These are phyloP conservation scores for Cnemophilus loriae DNA, from an alignment of 2,113 vertebrate genomes.

Conservation along the genomic window DNA sequence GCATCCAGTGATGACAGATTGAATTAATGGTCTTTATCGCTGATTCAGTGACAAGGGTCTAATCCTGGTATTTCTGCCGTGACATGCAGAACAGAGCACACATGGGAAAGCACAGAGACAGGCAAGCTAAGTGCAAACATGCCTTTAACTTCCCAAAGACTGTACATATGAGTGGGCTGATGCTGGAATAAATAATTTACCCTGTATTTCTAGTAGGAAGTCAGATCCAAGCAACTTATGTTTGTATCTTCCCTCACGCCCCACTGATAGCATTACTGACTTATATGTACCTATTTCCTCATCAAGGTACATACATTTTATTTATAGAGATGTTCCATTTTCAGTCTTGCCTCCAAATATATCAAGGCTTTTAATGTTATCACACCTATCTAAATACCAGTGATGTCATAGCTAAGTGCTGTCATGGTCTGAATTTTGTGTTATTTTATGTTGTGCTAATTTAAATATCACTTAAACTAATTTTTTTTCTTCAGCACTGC, in stretches of 20 bases:
- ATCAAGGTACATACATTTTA: not conserved
- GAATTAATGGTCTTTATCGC: slow-evolving; percentile 3
- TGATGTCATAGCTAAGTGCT: not conserved
- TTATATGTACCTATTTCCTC: not conserved
- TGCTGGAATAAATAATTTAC: not conserved
- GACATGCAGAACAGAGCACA: not conserved
- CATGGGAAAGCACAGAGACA: not conserved
- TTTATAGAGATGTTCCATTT: not conserved
- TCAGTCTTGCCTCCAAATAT: not conserved
- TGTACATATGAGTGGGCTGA: not conserved
- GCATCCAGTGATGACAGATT: slow-evolving; percentile 1
- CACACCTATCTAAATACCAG: not conserved
- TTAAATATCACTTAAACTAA: not conserved
- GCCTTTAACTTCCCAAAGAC: not conserved
- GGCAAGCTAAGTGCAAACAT: not conserved
- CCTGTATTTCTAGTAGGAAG: not conserved
- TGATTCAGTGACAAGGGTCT: not conserved
- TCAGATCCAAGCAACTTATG: not conserved
- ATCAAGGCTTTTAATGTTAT: not conserved
- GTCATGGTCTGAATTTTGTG: not conserved
- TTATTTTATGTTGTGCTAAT: not conserved
- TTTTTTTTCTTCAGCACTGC: not conserved
- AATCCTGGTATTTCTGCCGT: not conserved
- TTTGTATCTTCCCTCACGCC: not conserved
- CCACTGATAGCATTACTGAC: not conserved